Base-by-base conservation (phyloP, 2,113 vertebrate species). In the Hippoglossus stenolepis region DNA sequence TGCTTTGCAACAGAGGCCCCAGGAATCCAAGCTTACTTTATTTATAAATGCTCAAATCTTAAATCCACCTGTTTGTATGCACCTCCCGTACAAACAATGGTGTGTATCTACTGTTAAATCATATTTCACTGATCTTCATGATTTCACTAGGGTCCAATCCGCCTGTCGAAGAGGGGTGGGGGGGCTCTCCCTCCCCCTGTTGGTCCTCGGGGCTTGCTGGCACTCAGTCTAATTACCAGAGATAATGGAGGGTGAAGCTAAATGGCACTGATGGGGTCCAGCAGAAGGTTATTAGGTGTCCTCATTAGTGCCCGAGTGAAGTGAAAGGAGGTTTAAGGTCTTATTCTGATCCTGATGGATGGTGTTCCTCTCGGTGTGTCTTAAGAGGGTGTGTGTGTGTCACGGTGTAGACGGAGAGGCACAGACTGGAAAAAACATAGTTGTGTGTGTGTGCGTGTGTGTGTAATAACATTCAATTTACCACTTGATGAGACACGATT, bases 241-340 rank as follows among this genome's bases (percentile, higher is more conserved):
- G 92, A 92, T 92, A 94, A 93, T 92, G 90, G 89, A 90, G 88
- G 90, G 83, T 91, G 87, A 94, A 90, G 87, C 85, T 87, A 90
- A 92, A 92, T 87, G 83, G 86, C 18, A 3, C 87, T 92, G 91
- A 92, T 91, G 88, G 91, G 90, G 92, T 92, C 90, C 91, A 92
- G 87, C 89, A 92, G 90, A 92, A 91, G 91, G 92, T 93, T 93
- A 93, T 93, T 93, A 91, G 92, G 90, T 90, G 88, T 87, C 90
- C 90, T 92, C 92, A 93, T 93, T 93, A 93, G 86, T 74, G 85
- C 77, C 87, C 53, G 12, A 87, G 70, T 85, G 74, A 90, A 91
- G 87, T 87, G 88, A 87, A 87, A 86, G 87, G 80, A 89, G 87
- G 79, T 91, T 90, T 91, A 88, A 90, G 87, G 86, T 90, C 90